These are phyloP conservation scores for Champsocephalus gunnari DNA, from an alignment of 2,797 vertebrate genomes.

Conservation along the genomic window DNA sequence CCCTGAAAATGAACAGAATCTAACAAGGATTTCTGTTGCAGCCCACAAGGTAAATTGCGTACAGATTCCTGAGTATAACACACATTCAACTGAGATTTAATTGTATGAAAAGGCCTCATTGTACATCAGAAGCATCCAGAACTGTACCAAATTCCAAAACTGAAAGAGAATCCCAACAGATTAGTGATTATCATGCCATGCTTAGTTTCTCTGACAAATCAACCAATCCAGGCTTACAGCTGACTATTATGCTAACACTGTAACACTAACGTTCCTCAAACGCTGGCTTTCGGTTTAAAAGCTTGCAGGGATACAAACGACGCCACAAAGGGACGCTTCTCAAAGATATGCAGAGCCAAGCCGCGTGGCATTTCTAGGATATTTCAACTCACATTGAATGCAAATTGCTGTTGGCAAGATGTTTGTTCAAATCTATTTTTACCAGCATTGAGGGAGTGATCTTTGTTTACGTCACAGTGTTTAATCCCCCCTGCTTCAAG, in stretches of 20 bases:
- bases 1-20: constrained; percentile 10
- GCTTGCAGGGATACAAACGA: constrained; percentile 8
- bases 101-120: constrained; percentile 54
- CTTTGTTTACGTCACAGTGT: constrained; percentile 58
- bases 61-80: constrained; percentile 19
- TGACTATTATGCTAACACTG: constrained; percentile 31
- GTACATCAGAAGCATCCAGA: constrained; percentile 30
- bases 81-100: constrained; percentile 31
- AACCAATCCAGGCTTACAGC: constrained; percentile 51
- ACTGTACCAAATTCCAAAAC: constrained; percentile 36
- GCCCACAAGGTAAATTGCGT: constrained; percentile 1
- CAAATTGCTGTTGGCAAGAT: constrained; percentile 53
- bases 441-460: constrained; percentile 37
- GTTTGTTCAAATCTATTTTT: constrained; percentile 68
- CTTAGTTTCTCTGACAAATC: constrained; percentile 48
- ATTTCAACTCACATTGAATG: constrained; percentile 54
- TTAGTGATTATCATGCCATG: constrained; percentile 36
- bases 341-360: constrained; percentile 46
- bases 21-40: constrained; percentile 13
- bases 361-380: constrained; percentile 49
- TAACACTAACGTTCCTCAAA: constrained; percentile 40
- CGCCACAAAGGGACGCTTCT: constrained; percentile 50
- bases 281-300: constrained; percentile 28
- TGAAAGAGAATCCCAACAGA: constrained; percentile 54
- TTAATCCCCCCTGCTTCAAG: constrained; percentile 40